Evolutionary conservation across 2,888 invertebrate genomes (phyloP).

Genomic region (Eilema griseolum): DNA sequence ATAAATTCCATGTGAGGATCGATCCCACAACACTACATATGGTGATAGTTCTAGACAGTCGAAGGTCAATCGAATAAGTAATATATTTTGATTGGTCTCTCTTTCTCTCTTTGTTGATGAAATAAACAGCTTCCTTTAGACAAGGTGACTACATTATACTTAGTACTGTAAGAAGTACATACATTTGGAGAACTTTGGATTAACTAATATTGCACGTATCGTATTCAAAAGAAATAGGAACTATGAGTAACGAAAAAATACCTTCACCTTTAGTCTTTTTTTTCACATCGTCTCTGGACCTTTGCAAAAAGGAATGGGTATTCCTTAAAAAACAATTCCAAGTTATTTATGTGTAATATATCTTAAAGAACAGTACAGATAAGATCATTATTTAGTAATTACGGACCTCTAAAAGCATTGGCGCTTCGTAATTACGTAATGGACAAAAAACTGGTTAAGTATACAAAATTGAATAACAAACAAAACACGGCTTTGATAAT

Average conservation of each 20-base stretch:
- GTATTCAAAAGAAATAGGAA: neutral
- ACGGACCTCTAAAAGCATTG: conserved; percentile 10
- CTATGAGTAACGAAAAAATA: neutral
- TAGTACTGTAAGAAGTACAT: too few relatives aligned
- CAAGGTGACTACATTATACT: too few relatives aligned
- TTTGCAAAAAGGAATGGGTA: neutral
- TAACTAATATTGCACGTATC: neutral
- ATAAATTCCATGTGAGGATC: too few relatives aligned
- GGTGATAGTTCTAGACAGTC: too few relatives aligned
- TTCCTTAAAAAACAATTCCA: conserved; percentile 1
- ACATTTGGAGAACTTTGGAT: too few relatives aligned
- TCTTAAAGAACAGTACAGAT: conserved; percentile 7
- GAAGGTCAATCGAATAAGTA: too few relatives aligned
- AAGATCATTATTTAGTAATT: conserved; percentile 19
- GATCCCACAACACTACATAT: too few relatives aligned
- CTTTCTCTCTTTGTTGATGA: too few relatives aligned
- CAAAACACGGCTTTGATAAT: conserved; percentile 32
- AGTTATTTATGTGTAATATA: conserved; percentile 12
- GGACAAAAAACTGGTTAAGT: conserved; percentile 14
- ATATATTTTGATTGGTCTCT: too few relatives aligned
- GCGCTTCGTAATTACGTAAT: conserved; percentile 1
- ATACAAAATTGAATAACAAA: conserved; percentile 19
- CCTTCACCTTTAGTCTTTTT: neutral
- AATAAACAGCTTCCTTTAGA: too few relatives aligned
- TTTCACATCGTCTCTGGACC: neutral